Evolutionary conservation across 2,113 vertebrate species (phyloP), one percentile per base, ranked within the genome.

Genomic region (Chloropsis hardwickii): DNA sequence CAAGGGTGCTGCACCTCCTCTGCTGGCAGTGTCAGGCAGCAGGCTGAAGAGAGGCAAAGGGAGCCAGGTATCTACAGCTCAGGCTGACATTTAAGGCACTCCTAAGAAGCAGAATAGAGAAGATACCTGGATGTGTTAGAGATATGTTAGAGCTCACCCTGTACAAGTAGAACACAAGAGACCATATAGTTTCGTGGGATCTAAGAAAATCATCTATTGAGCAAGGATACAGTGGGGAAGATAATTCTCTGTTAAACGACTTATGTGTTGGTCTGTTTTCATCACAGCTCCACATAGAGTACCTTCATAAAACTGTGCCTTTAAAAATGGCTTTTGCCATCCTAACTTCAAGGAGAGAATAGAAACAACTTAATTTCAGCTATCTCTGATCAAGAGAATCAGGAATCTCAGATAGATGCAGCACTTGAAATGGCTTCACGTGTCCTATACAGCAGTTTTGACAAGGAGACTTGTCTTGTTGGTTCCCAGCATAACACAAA

Each of bases 41-140:
- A 56, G 28, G 39, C 31, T 7, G 2, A 12, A 23, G 20, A 42
- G 33, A 39, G 5, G 14, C 23, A 9, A 35, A 45, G 22, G 45
- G 44, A 28, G 11, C 0, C 1, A 9, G 18, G 5, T 10, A 12
- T 5, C 24, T 22, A 3, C 22, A 72, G 15, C 77, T 57, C 0
- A 31, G 54, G 7, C 13, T 16, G 4, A 27, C 17, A 25, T 28
- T 89, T 65, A 25, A 21, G 23, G 22, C 21, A 28, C 25, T 42
- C 37, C 14, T 24, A 17, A 81, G n/a, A 53, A 42, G 37, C 3
- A 33, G 39, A 65, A 37, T 31, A 44, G 8, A 69, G 15, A n/a
- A n/a, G 22, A 65, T 22, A 18, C 9, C 29, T 57, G 57, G 37
- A 10, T 37, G 37, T 37, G 37, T 37, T 37, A 37, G 37, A 57